Evolutionary conservation across 2,113 vertebrate genomes (phyloP).

Genomic region (Sebastes schlegelii): DNA sequence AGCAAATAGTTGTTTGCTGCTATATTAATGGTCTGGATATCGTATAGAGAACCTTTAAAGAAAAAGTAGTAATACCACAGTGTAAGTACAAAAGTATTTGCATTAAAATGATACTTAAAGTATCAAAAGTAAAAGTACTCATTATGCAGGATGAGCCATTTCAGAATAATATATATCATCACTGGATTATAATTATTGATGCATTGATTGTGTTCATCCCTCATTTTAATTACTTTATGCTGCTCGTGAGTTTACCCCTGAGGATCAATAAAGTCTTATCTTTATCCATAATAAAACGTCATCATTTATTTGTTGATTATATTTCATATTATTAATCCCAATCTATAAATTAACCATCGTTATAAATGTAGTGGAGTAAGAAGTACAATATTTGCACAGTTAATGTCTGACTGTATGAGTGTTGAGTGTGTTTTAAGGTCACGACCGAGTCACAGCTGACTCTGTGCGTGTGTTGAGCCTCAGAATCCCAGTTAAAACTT

Average conservation of each 20-base stretch:
- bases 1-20: too few relatives aligned
- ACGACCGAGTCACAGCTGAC: too few relatives aligned
- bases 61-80: not conserved
- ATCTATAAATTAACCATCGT: not conserved
- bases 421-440: not conserved
- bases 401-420: not conserved
- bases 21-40: too few relatives aligned
- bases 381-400: not conserved
- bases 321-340: not conserved
- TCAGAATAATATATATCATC: not conserved
- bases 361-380: too few relatives aligned
- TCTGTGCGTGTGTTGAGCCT: not conserved
- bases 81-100: not conserved
- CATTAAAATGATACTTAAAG: not conserved
- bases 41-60: too few relatives aligned
- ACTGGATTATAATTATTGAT: not conserved
- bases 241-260: too few relatives aligned
- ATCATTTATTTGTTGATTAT: too few relatives aligned
- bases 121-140: not conserved
- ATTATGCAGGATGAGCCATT: not conserved
- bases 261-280: not conserved
- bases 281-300: not conserved
- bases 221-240: too few relatives aligned
- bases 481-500: conserved; percentile 8
- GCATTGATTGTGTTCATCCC: not conserved